Evolutionary conservation across 2,888 invertebrate species (phyloP).

Genomic region (Endotricha flammealis): DNA sequence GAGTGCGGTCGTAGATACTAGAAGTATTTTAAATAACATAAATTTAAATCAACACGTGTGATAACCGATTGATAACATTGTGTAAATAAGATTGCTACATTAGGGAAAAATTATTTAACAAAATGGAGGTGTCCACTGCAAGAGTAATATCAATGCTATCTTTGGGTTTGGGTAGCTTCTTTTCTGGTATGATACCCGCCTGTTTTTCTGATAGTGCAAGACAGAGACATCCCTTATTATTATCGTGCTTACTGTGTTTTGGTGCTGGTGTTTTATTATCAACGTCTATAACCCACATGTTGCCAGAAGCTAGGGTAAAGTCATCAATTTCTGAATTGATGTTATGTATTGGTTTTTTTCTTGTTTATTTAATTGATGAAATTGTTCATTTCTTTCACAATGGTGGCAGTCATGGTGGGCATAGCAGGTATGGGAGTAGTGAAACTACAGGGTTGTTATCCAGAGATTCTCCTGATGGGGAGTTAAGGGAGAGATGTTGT

Average conservation of each 20-base stretch:
- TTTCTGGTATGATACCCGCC: slow-evolving; percentile 84
- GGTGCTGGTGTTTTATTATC: slow-evolving; percentile 89
- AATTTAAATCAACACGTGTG: slow-evolving; percentile 12
- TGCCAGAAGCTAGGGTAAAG: slow-evolving; percentile 85
- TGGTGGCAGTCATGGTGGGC: slow-evolving; percentile 39
- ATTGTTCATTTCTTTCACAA: slow-evolving; percentile 82
- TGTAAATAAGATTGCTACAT: slow-evolving; percentile 12
- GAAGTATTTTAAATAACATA: slow-evolving; percentile 2
- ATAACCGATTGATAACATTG: slow-evolving; percentile 9
- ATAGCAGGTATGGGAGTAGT: slow-evolving; percentile 35
- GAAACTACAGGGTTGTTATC: slow-evolving; percentile 49
- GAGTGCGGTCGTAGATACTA: slow-evolving; percentile 9
- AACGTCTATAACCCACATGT: slow-evolving; percentile 87
- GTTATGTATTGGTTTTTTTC: slow-evolving; percentile 83
- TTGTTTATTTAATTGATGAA: slow-evolving; percentile 85
- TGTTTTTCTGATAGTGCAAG: slow-evolving; percentile 79
- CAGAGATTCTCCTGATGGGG: slow-evolving; percentile 36
- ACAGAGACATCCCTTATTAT: slow-evolving; percentile 77
- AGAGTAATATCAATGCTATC: slow-evolving; percentile 82
- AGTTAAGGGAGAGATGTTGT: slow-evolving; percentile 46
- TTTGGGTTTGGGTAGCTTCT: slow-evolving; percentile 83
- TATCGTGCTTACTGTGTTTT: slow-evolving; percentile 86
- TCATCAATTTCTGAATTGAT: slow-evolving; percentile 81
- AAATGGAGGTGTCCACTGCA: slow-evolving; percentile 73
- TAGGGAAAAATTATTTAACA: neutral